Conservation (phyloP, 2,113 vertebrate genomes). For the Carettochelys insculpta region DNA sequence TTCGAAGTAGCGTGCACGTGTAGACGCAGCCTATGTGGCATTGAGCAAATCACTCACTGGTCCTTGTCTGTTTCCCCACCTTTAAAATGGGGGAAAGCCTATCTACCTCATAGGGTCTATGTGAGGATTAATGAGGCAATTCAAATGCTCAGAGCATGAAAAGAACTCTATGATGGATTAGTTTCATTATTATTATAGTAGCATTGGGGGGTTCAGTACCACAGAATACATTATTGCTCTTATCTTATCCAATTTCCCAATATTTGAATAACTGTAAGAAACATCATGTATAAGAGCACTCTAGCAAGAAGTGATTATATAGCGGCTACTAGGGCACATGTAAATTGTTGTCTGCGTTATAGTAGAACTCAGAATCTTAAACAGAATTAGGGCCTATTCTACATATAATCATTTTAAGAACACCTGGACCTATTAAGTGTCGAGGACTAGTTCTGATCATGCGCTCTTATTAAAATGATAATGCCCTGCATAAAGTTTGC, state of each 20-base stretch:
- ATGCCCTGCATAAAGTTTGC: background rate
- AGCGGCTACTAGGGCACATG: background rate
- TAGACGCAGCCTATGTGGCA: too few species aligned
- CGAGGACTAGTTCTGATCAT: background rate
- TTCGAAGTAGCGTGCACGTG: too few species aligned
- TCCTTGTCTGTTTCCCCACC: background rate
- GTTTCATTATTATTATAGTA: background rate
- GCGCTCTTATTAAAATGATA: background rate
- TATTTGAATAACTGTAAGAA: background rate
- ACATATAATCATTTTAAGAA: background rate
- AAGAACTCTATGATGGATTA: background rate
- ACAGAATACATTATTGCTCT: background rate
- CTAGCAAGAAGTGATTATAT: background rate
- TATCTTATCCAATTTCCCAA: background rate
- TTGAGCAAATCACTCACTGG: background rate
- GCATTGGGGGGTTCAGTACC: background rate
- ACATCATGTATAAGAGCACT: background rate
- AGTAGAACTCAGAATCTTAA: background rate
- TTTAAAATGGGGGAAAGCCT: background rate
- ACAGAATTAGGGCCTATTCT: background rate
- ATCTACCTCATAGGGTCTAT: background rate
- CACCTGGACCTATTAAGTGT: background rate
- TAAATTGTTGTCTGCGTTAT: background rate
- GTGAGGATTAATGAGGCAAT: background rate
- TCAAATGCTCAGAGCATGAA: background rate